A percentile compares a stretch with the other conserved stretches of the same genome.
Evolutionary conservation across 1,140 invertebrate species (phyloP).

Genomic region (Neoseiulus cucumeris): DNA sequence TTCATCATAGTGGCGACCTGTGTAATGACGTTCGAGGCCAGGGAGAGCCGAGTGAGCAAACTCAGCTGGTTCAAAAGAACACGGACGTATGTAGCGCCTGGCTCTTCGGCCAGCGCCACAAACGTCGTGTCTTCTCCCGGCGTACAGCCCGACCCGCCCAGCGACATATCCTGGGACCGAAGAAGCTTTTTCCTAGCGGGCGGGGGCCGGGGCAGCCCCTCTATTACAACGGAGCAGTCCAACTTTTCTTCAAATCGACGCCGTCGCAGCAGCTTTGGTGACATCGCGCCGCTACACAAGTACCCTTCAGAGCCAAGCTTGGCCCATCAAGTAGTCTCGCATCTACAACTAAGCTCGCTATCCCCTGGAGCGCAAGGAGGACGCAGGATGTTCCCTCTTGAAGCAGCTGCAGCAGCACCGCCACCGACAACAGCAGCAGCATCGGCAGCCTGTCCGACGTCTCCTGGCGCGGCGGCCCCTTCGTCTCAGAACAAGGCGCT

Average conservation of each 20-base stretch:
- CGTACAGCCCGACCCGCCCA: constrained; percentile 10
- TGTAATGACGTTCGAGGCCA: constrained; percentile 75
- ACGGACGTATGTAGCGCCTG: neutral
- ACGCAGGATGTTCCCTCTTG: neutral
- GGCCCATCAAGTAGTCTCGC: constrained; percentile 5
- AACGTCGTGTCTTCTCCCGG: constrained; percentile 5
- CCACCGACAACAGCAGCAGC: neutral
- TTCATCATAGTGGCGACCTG: constrained; percentile 75
- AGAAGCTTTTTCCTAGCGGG: neutral
- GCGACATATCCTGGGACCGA: constrained; percentile 7
- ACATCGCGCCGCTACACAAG: constrained; percentile 10
- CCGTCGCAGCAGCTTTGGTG: constrained; percentile 6
- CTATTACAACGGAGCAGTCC: constrained; percentile 4
- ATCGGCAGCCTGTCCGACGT: neutral
- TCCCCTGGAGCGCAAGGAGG: neutral
- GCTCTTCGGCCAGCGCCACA: neutral
- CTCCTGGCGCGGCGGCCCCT: neutral
- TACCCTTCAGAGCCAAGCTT: constrained; percentile 9
- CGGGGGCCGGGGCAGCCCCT: constrained; percentile 9
- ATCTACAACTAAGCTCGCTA: constrained; percentile 5
- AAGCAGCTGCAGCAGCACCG: neutral
- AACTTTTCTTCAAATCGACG: neutral
- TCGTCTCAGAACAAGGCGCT: neutral
- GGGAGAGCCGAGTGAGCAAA: constrained; percentile 8
- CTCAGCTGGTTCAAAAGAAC: constrained; percentile 10